These are phyloP conservation scores for Periophthalmodon schlosseri DNA, from an alignment of 2,113 vertebrate species.

Conservation along the genomic window DNA sequence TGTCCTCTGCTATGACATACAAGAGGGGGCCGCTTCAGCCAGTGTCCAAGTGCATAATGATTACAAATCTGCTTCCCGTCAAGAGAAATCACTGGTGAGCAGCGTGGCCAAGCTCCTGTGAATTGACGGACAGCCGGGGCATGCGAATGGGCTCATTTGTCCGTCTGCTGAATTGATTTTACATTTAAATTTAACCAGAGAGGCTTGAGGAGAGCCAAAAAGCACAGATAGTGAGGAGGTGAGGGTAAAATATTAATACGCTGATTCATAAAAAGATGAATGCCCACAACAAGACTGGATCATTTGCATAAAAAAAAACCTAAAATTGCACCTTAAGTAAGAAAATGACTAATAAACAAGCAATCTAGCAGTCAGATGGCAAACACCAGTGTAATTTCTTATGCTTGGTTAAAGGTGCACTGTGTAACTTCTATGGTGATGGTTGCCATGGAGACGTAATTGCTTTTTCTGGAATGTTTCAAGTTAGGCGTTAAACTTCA, in stretches of 20 bases:
- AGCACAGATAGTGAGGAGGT: not conserved
- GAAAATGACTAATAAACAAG: not conserved
- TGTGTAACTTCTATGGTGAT: no score
- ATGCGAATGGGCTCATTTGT: slow-evolving; percentile 54
- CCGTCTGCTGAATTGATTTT: slow-evolving; percentile 15
- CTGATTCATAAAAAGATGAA: slow-evolving; percentile 14
- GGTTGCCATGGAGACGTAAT: no score
- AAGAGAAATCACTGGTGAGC: slow-evolving; percentile 40
- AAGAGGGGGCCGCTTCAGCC: slow-evolving; percentile 37
- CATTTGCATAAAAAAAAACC: not conserved
- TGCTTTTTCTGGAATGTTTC: no score
- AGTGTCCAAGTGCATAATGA: slow-evolving; percentile 37
- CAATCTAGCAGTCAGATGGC: not conserved
- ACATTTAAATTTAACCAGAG: slow-evolving; percentile 32
- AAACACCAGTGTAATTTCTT: not conserved
- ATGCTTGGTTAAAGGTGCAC: no score
- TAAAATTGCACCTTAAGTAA: not conserved
- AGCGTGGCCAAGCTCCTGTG: slow-evolving; percentile 29
- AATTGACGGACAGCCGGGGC: slow-evolving; percentile 53
- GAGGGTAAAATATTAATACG: not conserved
- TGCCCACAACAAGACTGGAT: not conserved
- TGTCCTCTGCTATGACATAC: slow-evolving; percentile 4
- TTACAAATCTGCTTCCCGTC: slow-evolving; percentile 57
- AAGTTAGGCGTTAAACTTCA: no score
- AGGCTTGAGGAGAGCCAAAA: slow-evolving; percentile 2